phyloP scores from a whole-genome alignment of 1,140 invertebrate genomes.

The Nasonia giraulti region DNA sequence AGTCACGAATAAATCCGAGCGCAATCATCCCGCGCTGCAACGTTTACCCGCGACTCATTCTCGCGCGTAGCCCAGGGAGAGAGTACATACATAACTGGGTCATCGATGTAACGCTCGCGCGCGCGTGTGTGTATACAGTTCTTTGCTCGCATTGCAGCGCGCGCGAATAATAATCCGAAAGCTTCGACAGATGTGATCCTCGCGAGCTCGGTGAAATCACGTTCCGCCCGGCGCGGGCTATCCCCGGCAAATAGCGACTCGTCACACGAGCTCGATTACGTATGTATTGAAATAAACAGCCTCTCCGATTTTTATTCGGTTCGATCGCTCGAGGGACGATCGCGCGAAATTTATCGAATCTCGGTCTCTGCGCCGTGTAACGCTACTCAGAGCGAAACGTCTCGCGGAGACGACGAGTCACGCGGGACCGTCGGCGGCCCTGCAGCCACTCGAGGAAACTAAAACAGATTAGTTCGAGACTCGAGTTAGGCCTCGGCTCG shows the following conservation, averaged over 20 bases:
- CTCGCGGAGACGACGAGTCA: neutral
- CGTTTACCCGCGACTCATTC: neutral
- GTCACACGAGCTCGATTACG: conserved; percentile 40
- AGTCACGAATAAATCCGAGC: no score
- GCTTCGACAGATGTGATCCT: conserved; percentile 32
- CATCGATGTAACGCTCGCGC: neutral
- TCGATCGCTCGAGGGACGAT: no score
- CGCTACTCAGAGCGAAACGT: no score
- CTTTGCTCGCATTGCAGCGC: neutral
- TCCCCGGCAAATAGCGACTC: conserved; percentile 46
- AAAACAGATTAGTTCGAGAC: conserved; percentile 59
- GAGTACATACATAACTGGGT: neutral
- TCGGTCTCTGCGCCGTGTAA: no score
- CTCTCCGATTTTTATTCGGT: neutral
- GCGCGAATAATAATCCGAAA: conserved; percentile 8
- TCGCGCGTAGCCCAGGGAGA: neutral
- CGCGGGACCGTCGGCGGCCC: neutral
- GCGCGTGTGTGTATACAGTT: no score
- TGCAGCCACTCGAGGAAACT: neutral
- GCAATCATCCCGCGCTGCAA: no score
- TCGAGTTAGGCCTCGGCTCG: conserved; percentile 54
- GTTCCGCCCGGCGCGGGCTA: conserved; percentile 23
- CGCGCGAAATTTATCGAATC: no score
- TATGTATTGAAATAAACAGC: conserved; percentile 50
- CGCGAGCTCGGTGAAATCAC: conserved; percentile 11